Evolutionary conservation across 2,888 invertebrate genomes (phyloP), one percentile per base, ranked within the genome.

Genomic region (Cataglyphis cursor): DNA sequence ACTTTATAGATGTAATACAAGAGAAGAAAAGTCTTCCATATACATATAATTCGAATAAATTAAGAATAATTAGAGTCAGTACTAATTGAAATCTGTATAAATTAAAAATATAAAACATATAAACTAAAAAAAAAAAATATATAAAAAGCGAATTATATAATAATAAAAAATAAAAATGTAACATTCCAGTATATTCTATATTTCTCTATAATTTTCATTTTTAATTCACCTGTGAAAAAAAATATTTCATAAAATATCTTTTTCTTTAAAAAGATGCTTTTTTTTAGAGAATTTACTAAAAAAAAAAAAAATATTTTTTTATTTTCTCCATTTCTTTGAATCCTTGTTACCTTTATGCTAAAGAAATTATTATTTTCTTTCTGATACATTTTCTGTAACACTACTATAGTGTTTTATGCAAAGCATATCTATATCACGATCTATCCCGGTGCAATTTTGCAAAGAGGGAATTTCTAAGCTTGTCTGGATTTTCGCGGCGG

Each of bases 401-500:
- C 5, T 8, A n/a, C 4, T 5, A n/a, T 35, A 21, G 31, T 15
- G n/a, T 21, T 41, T 78, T 59, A n/a, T 18, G 78, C 21, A 21
- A 51, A 41, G 31, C 21, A 10, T 6, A 10, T 28, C 6, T 18
- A 8, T 6, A 8, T 21, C 21, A 75, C 10, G 5, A 21, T 38
- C 18, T 12, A n/a, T 54, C n/a, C n/a, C 8, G 38, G 15, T 12
- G 28, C n/a, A 44, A 76, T 74, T 78, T 57, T 21, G 73, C 28
- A 15, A 57, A 28, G 3, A 76, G 54, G 48, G 9, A 73, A 78
- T 73, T 41, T 73, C 78, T 73, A 4, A 41, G 73, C 73, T 57
- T n/a, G 72, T 70, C 28, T 44, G 35, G 24, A 18, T 74, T 80
- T 59, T 59, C 59, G 44, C 38, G 44, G 59, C n/a, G n/a, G 73